Evolutionary conservation across 2,888 invertebrate species (phyloP).

Genomic region (Falcaria lacertinaria): DNA sequence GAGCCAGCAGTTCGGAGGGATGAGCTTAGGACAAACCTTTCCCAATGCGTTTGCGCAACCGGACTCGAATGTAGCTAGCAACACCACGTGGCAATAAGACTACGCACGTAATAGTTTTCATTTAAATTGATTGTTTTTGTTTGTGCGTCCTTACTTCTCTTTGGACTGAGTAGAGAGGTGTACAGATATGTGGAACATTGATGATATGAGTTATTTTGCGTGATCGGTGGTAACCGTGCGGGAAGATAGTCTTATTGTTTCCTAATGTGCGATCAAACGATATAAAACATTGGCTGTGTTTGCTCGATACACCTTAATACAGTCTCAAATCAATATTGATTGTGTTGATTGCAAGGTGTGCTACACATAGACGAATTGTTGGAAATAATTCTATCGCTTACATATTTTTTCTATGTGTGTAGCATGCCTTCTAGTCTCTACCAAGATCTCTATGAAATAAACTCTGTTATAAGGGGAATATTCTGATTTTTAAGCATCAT

Average conservation of each 20-base stretch:
- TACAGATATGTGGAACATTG: too few relatives aligned
- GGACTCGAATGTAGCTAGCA: conserved; percentile 64
- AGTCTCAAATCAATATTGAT: too few relatives aligned
- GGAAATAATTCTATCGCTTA: background rate
- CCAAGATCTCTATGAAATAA: background rate
- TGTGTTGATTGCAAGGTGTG: too few relatives aligned
- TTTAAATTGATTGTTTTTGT: conserved; percentile 27
- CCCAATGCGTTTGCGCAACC: conserved; percentile 59
- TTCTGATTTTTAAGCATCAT: background rate
- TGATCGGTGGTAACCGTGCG: background rate
- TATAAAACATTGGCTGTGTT: too few relatives aligned
- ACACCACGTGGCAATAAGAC: conserved; percentile 65
- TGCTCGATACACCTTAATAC: too few relatives aligned
- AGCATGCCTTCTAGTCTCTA: background rate
- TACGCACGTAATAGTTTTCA: conserved; percentile 18
- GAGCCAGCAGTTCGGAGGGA: conserved; percentile 58
- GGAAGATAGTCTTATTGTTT: background rate
- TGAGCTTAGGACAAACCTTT: conserved; percentile 65
- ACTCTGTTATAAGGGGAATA: background rate
- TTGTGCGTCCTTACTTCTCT: too few relatives aligned
- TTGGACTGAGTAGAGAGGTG: too few relatives aligned
- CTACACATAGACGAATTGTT: background rate
- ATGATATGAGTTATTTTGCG: background rate
- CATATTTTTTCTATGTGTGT: background rate
- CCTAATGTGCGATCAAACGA: too few relatives aligned